Base-by-base conservation (phyloP, 2,113 vertebrate genomes). In the Prietella phreatophila region DNA sequence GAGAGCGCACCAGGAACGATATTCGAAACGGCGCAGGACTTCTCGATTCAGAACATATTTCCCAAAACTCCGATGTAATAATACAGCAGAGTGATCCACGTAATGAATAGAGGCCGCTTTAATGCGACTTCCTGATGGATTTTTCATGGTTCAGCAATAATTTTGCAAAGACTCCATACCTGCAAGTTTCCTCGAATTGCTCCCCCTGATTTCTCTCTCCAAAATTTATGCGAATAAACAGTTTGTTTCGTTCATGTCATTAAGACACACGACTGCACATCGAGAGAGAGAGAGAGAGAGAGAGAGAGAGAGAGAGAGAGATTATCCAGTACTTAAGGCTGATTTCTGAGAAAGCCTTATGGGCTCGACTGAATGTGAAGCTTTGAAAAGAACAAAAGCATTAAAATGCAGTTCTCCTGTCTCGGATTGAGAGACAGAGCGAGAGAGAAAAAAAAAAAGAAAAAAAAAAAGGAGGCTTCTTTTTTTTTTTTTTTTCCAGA, bases 361-460 rank as follows among this genome's bases (percentile, higher is more conserved):
- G 71, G 88, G 88, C 84, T 87, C 56, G 15, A 82, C 42, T 61
- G 81, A 85, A 86, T 22, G 73, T 81, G 78, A n/a, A 71, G 86
- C 75, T 91, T 90, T 85, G 55, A 82, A 86, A 82, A 83, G 85
- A 91, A 85, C 88, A 91, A 89, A 47, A 89, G 87, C 67, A 22
- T 65, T 83, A 55, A 82, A 55, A 82, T 81, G 56, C 30, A 58
- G 30, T 82, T 82, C 79, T 60, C 8, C 30, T 13, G 30, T 82
- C 80, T 61, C 11, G 5, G 56, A 47, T 82, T 60, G 42, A 47
- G 6, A 47, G 5, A 47, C 5, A 47, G 39, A 42, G 39, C 3
- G 39, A 42, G 39, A 42, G 39, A 42, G 39, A 42, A 22, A 14
- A 15, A 81, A 20, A 58, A 42, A 15, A n/a, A n/a, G n/a, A n/a